These are phyloP conservation scores for Thamnophis elegans DNA, from an alignment of 2,797 vertebrate genomes.

Conservation along the genomic window DNA sequence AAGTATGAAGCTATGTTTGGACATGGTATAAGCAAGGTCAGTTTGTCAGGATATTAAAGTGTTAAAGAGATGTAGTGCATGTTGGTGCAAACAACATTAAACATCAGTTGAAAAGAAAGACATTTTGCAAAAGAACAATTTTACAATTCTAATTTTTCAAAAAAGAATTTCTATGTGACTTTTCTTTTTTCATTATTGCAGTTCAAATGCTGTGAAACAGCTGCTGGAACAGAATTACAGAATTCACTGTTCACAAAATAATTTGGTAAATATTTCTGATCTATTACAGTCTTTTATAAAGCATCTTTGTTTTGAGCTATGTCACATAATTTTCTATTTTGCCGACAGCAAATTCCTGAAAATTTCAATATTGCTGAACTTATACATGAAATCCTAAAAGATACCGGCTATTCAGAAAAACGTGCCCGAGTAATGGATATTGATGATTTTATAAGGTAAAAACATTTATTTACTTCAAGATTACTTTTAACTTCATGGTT, in stretches of 20 bases:
- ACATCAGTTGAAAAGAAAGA: background rate
- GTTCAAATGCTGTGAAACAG: constrained; percentile 89
- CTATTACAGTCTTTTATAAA: background rate
- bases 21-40: background rate
- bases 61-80: background rate
- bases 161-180: background rate
- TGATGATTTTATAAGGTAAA: constrained; percentile 96
- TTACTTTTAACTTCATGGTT: background rate
- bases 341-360: constrained; percentile 82
- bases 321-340: constrained; percentile 43
- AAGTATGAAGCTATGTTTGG: background rate
- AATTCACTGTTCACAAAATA: constrained; percentile 94
- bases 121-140: background rate
- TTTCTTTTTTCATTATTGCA: constrained; percentile 55
- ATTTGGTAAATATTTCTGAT: constrained; percentile 74
- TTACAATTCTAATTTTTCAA: background rate
- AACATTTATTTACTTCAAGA: constrained; percentile 4
- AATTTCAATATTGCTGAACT: constrained; percentile 91
- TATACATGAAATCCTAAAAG: constrained; percentile 84
- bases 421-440: constrained; percentile 94
- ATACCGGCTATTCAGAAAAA: constrained; percentile 85
- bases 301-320: background rate
- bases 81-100: background rate
- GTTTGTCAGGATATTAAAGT: background rate
- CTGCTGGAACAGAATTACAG: constrained; percentile 95